Percentiles rank a stretch among this genome's conserved stretches.
Evolutionary conservation across 2,113 vertebrate species (phyloP).

Genomic region (Silurus glanis): DNA sequence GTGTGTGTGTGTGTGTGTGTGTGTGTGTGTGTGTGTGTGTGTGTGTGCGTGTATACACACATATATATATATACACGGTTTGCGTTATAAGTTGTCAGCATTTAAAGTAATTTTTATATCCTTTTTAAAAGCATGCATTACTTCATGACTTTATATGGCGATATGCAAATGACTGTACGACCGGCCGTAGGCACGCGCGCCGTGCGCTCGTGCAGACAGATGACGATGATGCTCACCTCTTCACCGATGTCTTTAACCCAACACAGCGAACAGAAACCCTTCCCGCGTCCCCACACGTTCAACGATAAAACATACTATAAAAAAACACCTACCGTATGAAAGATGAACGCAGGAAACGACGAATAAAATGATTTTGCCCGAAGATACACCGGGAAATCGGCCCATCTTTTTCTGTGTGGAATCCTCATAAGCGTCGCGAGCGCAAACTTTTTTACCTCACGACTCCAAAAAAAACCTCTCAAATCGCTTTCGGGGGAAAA

Average conservation of each 20-base stretch:
- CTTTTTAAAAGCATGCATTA: neutral
- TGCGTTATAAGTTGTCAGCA: neutral
- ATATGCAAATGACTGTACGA: neutral
- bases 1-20: too few species aligned
- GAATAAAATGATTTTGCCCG: conserved; percentile 65
- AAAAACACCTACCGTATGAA: conserved; percentile 66
- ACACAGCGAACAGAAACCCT: neutral
- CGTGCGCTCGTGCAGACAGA: neutral
- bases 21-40: neutral
- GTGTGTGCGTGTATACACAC: neutral
- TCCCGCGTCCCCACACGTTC: neutral
- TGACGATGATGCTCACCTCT: neutral
- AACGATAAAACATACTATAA: neutral
- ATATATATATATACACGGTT: neutral
- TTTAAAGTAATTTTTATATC: neutral
- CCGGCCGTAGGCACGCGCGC: too few species aligned
- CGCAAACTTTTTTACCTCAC: conserved; percentile 58
- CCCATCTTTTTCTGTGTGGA: conserved; percentile 73
- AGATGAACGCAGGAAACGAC: conserved; percentile 64
- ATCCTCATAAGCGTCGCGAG: conserved; percentile 78
- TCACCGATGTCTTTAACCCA: neutral
- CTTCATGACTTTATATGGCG: neutral
- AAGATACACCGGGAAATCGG: conserved; percentile 68
- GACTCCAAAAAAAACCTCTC: neutral
- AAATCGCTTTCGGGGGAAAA: neutral